Percentiles rank a stretch among this genome's conserved stretches.
Evolutionary conservation across 2,797 vertebrate genomes (phyloP).

Genomic region (Paguma larvata): DNA sequence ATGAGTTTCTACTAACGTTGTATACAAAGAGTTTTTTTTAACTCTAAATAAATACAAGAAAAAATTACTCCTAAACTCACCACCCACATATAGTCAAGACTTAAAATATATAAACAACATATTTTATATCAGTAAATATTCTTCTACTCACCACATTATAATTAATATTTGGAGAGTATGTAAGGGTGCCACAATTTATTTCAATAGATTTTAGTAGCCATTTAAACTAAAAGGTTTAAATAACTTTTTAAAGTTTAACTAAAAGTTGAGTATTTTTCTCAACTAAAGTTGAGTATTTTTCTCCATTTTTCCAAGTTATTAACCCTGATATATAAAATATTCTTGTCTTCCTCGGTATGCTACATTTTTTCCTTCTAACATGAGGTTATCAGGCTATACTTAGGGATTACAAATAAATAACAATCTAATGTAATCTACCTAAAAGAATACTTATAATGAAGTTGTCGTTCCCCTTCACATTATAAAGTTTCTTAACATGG

Average conservation of each 20-base stretch:
- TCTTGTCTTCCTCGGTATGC: neutral
- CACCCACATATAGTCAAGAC: neutral
- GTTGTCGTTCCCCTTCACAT: neutral
- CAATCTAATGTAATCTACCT: neutral
- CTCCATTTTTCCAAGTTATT: conserved; percentile 38
- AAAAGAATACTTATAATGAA: neutral
- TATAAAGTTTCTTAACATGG: neutral
- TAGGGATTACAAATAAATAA: neutral
- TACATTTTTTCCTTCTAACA: neutral
- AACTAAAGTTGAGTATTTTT: too few relatives aligned
- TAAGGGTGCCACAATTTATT: neutral
- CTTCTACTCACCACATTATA: neutral
- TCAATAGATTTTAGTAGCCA: neutral
- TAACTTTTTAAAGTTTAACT: too few relatives aligned
- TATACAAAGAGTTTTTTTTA: neutral
- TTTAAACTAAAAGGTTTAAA: too few relatives aligned
- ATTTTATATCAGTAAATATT: neutral
- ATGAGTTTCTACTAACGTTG: neutral
- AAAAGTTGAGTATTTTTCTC: neutral
- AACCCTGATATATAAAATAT: neutral
- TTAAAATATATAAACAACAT: neutral
- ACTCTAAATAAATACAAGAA: neutral
- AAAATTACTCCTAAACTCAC: neutral
- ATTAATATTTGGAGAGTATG: conserved; percentile 15
- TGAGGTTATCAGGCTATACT: neutral